Conservation (phyloP, 2,797 vertebrate species). For the Cetoscarus ocellatus region DNA sequence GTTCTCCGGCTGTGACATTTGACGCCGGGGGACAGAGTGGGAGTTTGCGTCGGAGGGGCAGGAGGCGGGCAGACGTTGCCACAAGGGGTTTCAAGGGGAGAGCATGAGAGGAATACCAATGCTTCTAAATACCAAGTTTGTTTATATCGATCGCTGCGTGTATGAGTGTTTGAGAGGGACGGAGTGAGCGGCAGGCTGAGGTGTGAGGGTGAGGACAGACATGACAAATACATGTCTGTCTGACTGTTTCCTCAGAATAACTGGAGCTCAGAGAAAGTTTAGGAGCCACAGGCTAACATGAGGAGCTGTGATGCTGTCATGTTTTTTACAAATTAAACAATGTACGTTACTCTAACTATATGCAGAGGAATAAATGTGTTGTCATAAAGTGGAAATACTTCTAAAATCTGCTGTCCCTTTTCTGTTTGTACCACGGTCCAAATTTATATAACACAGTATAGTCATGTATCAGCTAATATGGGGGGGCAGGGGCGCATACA, state of each 20-base stretch:
- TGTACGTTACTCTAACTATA: too few species aligned
- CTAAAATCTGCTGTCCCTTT: too few species aligned
- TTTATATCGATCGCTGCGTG: conserved; percentile 32
- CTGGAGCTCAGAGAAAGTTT: background rate
- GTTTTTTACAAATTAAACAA: too few species aligned
- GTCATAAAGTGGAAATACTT: too few species aligned
- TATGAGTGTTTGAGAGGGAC: conserved; percentile 8
- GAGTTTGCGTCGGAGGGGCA: conserved; percentile 1
- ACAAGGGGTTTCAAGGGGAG: conserved; percentile 12
- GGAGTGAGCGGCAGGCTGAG: background rate
- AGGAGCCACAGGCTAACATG: background rate
- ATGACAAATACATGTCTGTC: background rate
- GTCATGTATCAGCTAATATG: too few species aligned
- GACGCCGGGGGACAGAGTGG: conserved; percentile 2
- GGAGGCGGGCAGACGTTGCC: conserved; percentile 13
- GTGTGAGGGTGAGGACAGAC: conserved; percentile 17
- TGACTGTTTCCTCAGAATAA: conserved; percentile 24
- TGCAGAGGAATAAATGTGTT: too few species aligned
- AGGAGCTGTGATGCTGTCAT: too few species aligned
- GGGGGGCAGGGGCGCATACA: too few species aligned
- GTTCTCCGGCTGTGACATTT: conserved; percentile 31
- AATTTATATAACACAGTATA: too few species aligned
- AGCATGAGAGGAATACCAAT: conserved; percentile 51
- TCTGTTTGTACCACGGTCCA: too few species aligned
- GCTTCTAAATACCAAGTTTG: conserved; percentile 48